Percentiles rank a stretch among this genome's conserved stretches.
These are phyloP conservation scores for Synodontis membranacea DNA, from an alignment of 2,113 vertebrate genomes.

Conservation along the genomic window DNA sequence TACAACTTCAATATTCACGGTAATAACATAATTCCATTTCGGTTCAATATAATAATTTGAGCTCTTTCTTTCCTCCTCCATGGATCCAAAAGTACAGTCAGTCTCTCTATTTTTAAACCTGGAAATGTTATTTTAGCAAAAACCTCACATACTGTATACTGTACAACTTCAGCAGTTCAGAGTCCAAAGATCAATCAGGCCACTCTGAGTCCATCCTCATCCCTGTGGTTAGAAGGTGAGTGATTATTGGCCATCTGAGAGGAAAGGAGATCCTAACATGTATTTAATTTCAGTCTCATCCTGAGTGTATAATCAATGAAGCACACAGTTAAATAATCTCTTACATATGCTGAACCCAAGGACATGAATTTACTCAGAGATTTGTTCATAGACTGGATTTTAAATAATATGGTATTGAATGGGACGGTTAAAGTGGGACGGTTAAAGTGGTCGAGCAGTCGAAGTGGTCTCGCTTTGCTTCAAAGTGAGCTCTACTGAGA, in stretches of 20 bases:
- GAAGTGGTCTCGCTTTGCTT: not conserved
- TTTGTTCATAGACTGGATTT: not conserved
- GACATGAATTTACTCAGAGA: not conserved
- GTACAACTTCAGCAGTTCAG: not conserved
- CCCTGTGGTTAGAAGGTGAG: constrained; percentile 9
- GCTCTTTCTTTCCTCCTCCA: not conserved
- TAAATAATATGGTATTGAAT: not conserved
- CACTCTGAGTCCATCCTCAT: not conserved
- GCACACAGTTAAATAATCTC: not conserved
- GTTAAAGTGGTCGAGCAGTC: not conserved
- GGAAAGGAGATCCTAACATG: not conserved
- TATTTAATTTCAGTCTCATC: constrained; percentile 48
- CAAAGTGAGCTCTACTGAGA: not conserved
- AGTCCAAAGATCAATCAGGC: constrained; percentile 17
- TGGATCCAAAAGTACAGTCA: not conserved
- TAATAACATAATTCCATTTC: not conserved
- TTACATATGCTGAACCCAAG: not conserved
- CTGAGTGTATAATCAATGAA: constrained; percentile 44
- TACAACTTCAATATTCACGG: not conserved
- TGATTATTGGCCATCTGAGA: constrained; percentile 25
- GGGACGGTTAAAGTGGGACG: not conserved
- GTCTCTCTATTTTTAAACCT: not conserved
- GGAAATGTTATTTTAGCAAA: not conserved
- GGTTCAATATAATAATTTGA: not conserved
- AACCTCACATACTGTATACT: not conserved